Percentiles rank a stretch among this genome's conserved stretches.
Evolutionary conservation across 2,113 vertebrate species (phyloP).

Genomic region (Hystrix brachyura): DNA sequence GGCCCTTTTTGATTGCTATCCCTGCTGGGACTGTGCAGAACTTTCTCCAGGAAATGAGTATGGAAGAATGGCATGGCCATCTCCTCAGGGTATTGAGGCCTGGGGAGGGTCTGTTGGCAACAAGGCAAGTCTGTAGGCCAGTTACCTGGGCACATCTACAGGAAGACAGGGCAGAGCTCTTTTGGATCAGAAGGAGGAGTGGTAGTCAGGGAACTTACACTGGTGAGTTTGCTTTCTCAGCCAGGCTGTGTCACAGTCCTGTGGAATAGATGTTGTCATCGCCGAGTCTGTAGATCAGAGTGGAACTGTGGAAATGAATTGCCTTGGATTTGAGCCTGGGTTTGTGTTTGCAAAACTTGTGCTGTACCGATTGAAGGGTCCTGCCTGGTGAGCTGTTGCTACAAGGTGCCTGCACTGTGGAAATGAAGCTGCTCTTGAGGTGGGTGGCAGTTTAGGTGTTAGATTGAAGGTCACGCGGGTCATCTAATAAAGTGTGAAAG

Average conservation of each 20-base stretch:
- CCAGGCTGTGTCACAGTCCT: neutral
- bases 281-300: neutral
- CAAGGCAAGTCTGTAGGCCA: neutral
- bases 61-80: neutral
- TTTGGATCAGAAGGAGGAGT: neutral
- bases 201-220: accelerated
- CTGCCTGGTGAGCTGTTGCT: neutral
- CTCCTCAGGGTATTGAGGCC: neutral
- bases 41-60: neutral
- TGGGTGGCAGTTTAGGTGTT: neutral
- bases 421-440: neutral
- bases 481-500: neutral
- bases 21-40: neutral
- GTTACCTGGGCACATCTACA: neutral
- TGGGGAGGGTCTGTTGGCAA: neutral
- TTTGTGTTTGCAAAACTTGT: neutral
- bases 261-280: neutral
- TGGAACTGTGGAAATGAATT: neutral
- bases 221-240: neutral
- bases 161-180: neutral
- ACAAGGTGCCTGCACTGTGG: neutral
- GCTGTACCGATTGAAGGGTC: neutral
- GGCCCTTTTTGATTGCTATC: neutral
- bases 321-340: neutral
- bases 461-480: neutral